These are phyloP conservation scores for Nymphalis urticae DNA, from an alignment of 2,888 invertebrate species.

Conservation along the genomic window DNA sequence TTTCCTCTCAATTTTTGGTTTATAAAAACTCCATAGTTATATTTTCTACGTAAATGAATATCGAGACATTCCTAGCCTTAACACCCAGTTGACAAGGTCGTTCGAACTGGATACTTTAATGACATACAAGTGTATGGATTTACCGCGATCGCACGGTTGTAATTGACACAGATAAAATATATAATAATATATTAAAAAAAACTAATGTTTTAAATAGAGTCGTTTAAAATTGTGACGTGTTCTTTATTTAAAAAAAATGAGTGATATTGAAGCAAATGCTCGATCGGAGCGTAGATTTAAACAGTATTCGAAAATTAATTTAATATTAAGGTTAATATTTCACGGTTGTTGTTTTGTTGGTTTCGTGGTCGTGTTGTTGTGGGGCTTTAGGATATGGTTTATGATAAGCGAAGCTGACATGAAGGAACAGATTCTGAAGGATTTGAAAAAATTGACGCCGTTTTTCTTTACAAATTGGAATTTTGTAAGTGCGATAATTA, in stretches of 20 bases:
- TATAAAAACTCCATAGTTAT: background rate
- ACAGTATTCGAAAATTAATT: constrained; percentile 27
- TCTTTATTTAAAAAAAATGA: constrained; percentile 33
- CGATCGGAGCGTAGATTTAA: background rate
- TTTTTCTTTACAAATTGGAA: constrained; percentile 45
- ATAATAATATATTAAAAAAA: background rate
- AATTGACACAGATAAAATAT: background rate
- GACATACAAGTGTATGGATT: constrained; percentile 6
- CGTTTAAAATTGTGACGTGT: background rate
- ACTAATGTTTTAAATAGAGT: background rate
- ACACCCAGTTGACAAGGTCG: constrained; percentile 5
- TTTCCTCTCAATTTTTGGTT: background rate
- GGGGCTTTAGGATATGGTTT: constrained; percentile 37
- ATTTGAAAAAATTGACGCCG: constrained; percentile 45
- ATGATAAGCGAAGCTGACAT: constrained; percentile 38
- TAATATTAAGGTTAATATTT: constrained; percentile 37
- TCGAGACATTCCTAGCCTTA: background rate
- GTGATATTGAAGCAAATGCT: constrained; percentile 29
- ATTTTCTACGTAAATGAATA: too few relatives aligned
- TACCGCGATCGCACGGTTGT: constrained; percentile 2
- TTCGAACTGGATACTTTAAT: constrained; percentile 14
- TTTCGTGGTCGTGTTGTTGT: constrained; percentile 29
- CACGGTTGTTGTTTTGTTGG: constrained; percentile 37
- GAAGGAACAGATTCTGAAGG: constrained; percentile 40
- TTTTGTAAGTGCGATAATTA: constrained; percentile 19